A percentile compares a stretch with the other conserved stretches of the same genome.
These are phyloP conservation scores for Pyxicephalus adspersus DNA, from an alignment of 2,113 vertebrate species.

Conservation along the genomic window DNA sequence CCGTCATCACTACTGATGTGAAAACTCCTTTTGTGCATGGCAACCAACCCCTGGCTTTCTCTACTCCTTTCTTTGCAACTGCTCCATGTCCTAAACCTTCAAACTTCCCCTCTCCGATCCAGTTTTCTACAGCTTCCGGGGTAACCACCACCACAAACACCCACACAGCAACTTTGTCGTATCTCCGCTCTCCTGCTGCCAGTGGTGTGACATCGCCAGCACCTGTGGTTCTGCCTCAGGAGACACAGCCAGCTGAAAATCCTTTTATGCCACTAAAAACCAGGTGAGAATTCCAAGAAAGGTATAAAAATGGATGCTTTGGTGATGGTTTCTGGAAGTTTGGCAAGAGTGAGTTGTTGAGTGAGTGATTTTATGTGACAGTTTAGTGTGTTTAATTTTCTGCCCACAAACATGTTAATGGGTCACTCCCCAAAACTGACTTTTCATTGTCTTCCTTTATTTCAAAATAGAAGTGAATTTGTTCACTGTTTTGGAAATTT, in stretches of 20 bases:
- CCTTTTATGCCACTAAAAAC: constrained; percentile 70
- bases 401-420: no score
- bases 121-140: constrained; percentile 59
- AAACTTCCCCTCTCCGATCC: constrained; percentile 65
- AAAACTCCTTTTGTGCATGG: constrained; percentile 64
- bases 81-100: constrained; percentile 64
- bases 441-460: no score
- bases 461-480: no score
- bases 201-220: constrained; percentile 68
- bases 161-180: constrained; percentile 64
- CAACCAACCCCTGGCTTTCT: constrained; percentile 70
- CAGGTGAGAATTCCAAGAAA: constrained; percentile 84
- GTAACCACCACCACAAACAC: constrained; percentile 59
- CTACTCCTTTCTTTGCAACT: constrained; percentile 70
- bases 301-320: neutral
- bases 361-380: no score
- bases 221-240: constrained; percentile 87
- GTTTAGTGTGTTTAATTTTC: no score
- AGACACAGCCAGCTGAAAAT: constrained; percentile 83
- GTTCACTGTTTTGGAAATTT: no score
- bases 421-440: no score
- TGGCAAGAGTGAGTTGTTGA: no score
- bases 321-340: no score
- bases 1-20: constrained; percentile 61
- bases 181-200: constrained; percentile 68